Percentiles rank a stretch among this genome's conserved stretches.
These are phyloP conservation scores for Chrysodeixis includens DNA, from an alignment of 2,888 invertebrate species.

Conservation along the genomic window DNA sequence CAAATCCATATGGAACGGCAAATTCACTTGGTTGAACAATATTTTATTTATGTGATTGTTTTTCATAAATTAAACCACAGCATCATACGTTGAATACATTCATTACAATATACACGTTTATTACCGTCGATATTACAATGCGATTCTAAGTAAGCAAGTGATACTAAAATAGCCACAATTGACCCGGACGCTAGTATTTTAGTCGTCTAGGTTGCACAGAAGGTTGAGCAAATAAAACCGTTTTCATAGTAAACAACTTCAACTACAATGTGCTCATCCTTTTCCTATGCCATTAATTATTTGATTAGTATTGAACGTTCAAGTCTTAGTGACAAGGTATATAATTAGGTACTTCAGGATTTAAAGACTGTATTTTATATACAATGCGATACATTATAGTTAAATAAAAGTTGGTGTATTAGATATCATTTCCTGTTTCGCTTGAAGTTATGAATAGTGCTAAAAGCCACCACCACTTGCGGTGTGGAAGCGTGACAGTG, in stretches of 20 bases:
- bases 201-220: neutral
- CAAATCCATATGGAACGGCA: no score
- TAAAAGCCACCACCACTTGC: no score
- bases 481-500: no score
- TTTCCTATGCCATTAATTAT: neutral
- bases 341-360: neutral
- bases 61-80: no score
- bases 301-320: neutral
- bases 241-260: slow-evolving; percentile 4
- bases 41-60: no score
- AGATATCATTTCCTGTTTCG: no score
- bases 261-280: neutral
- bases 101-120: no score
- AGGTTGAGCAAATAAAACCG: slow-evolving; percentile 1
- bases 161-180: neutral
- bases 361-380: neutral
- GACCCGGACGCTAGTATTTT: neutral
- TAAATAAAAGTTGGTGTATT: no score
- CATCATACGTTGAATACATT: no score
- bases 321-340: neutral
- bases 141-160: neutral
- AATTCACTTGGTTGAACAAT: no score
- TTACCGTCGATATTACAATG: neutral
- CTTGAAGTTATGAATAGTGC: no score
- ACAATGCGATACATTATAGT: neutral